These are phyloP conservation scores for Dryocosmus kuriphilus DNA, from an alignment of 2,888 invertebrate species.

Conservation along the genomic window DNA sequence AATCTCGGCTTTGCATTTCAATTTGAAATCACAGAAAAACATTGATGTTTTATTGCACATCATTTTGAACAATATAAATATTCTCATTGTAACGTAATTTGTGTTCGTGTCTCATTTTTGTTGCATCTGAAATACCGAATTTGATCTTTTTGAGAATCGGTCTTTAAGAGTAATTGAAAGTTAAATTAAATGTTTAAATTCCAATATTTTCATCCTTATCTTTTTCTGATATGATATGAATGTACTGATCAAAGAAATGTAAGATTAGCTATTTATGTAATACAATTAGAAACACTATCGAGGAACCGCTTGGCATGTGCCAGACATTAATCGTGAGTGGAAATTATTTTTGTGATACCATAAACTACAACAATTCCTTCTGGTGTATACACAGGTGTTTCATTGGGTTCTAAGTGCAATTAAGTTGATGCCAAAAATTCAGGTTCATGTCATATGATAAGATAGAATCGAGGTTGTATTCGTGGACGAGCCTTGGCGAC, in stretches of 20 bases:
- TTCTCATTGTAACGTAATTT: too few species aligned
- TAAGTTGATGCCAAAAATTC: background rate
- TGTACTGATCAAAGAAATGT: background rate
- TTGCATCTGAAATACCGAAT: too few species aligned
- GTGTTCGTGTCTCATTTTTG: too few species aligned
- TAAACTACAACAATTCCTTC: too few species aligned
- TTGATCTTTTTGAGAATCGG: too few species aligned
- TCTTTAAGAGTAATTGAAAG: background rate
- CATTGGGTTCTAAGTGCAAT: conserved; percentile 1
- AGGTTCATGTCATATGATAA: conserved; percentile 29
- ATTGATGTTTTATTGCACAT: too few species aligned
- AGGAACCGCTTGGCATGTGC: background rate
- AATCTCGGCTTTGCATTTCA: background rate
- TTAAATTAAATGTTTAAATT: background rate
- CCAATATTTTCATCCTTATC: background rate
- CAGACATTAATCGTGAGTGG: background rate
- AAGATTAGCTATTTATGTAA: background rate
- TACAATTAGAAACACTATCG: background rate
- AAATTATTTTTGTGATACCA: background rate
- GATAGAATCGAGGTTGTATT: conserved; percentile 20
- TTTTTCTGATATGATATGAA: background rate
- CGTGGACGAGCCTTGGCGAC: conserved; percentile 20
- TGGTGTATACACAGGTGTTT: background rate
- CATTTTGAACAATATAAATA: too few species aligned
- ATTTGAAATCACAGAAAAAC: background rate